Conservation (phyloP, 2,113 vertebrate genomes). For the Cebidichthys violaceus region DNA sequence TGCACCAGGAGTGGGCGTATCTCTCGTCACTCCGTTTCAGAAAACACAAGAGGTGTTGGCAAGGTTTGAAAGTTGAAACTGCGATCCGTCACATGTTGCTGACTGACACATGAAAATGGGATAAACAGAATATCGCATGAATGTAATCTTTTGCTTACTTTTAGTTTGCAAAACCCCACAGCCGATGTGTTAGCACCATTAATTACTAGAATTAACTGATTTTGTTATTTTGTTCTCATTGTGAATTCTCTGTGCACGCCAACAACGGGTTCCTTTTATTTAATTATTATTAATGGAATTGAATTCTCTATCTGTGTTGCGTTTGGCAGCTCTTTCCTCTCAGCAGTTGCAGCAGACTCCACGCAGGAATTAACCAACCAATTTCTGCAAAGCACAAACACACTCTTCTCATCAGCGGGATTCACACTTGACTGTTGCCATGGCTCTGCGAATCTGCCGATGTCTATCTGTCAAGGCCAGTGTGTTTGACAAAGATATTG, state of each 20-base stretch:
- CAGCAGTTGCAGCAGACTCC: constrained; percentile 20
- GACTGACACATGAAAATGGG: constrained; percentile 1
- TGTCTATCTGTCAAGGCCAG: constrained; percentile 79
- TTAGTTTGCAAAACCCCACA: constrained; percentile 3
- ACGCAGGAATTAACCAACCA: constrained; percentile 63
- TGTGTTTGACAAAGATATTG: constrained; percentile 82
- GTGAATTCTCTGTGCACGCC: not conserved
- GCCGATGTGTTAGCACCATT: not conserved
- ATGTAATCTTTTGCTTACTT: constrained; percentile 1
- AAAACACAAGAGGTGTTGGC: constrained; percentile 28
- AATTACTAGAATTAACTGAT: not conserved
- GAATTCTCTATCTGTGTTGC: constrained; percentile 36
- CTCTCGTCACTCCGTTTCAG: constrained; percentile 22
- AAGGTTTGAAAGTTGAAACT: constrained; percentile 29
- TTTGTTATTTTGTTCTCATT: not conserved
- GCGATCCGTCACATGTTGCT: constrained; percentile 25
- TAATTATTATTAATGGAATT: constrained; percentile 19
- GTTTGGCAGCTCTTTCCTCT: constrained; percentile 44
- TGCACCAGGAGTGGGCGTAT: constrained; percentile 33
- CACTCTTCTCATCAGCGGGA: constrained; percentile 57
- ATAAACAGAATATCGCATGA: not conserved
- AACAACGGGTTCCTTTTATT: constrained; percentile 20
- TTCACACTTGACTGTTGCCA: constrained; percentile 82
- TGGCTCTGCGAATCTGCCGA: constrained; percentile 79
- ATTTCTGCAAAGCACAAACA: constrained; percentile 66